A percentile compares a stretch with the other conserved stretches of the same genome.
phyloP scores from a whole-genome alignment of 2,888 invertebrate species.

The Polyommatus iphigenia region DNA sequence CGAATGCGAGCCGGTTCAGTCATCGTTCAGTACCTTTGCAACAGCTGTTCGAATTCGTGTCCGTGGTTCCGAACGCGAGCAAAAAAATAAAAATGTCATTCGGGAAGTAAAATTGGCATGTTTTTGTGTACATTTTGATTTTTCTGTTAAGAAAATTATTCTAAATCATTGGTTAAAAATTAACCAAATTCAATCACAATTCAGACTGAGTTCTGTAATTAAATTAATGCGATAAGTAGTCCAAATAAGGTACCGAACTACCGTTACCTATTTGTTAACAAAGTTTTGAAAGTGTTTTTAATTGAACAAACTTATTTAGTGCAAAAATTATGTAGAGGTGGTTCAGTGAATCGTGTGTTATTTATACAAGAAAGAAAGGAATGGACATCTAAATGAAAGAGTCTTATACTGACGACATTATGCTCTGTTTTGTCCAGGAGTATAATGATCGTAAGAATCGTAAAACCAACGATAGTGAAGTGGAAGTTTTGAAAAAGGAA shows the following conservation, averaged over 20 bases:
- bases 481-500: conserved; percentile 52
- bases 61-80: conserved; percentile 61
- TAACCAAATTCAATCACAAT: neutral
- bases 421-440: conserved; percentile 86
- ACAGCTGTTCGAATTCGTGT: conserved; percentile 59
- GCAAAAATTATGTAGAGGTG: conserved; percentile 47
- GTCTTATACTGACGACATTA: conserved; percentile 77
- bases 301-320: conserved; percentile 2
- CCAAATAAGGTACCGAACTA: neutral
- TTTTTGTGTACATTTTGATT: neutral
- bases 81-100: conserved; percentile 18
- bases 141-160: neutral
- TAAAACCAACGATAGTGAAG: conserved; percentile 57
- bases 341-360: neutral
- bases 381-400: conserved; percentile 73
- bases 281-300: conserved; percentile 28
- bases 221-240: neutral
- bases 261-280: conserved; percentile 19
- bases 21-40: conserved; percentile 47
- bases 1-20: conserved; percentile 41
- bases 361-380: conserved; percentile 18
- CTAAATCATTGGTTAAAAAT: neutral
- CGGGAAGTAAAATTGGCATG: neutral
- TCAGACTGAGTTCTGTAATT: neutral
- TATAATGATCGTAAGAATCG: conserved; percentile 73